phyloP scores from a whole-genome alignment of 2,888 invertebrate genomes.

The Tetrapedia diversipes region DNA sequence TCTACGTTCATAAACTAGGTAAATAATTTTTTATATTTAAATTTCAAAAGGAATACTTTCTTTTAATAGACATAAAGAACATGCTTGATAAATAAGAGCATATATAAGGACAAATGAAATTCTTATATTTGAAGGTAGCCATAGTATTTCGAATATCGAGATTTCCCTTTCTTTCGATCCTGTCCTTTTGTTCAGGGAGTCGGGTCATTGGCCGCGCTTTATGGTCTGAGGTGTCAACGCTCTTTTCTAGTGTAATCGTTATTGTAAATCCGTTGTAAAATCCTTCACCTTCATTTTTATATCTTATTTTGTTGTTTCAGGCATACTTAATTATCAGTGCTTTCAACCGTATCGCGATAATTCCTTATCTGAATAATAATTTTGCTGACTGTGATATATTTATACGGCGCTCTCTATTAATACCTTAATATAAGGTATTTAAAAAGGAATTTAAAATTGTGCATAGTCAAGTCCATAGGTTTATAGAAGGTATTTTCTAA shows the following conservation, averaged over 20 bases:
- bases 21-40: not conserved
- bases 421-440: too few species aligned
- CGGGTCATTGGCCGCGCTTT: conserved; percentile 69
- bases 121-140: not conserved
- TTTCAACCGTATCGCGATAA: not conserved
- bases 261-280: conserved; percentile 46
- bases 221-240: conserved; percentile 60
- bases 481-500: too few species aligned
- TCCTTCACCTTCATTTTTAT: conserved; percentile 15
- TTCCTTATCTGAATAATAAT: not conserved
- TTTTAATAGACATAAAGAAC: not conserved
- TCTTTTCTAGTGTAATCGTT: conserved; percentile 56
- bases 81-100: too few species aligned
- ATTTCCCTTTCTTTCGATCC: conserved; percentile 37
- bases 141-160: not conserved
- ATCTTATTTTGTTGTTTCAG: not conserved
- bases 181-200: conserved; percentile 31
- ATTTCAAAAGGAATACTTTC: too few species aligned
- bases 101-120: not conserved
- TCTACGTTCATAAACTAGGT: not conserved
- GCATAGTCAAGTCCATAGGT: too few species aligned
- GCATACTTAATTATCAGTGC: not conserved
- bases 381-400: not conserved
- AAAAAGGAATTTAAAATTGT: too few species aligned
- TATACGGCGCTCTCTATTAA: too few species aligned